phyloP scores from a whole-genome alignment of 2,888 invertebrate species.

The Megaustenia siamemsis region DNA sequence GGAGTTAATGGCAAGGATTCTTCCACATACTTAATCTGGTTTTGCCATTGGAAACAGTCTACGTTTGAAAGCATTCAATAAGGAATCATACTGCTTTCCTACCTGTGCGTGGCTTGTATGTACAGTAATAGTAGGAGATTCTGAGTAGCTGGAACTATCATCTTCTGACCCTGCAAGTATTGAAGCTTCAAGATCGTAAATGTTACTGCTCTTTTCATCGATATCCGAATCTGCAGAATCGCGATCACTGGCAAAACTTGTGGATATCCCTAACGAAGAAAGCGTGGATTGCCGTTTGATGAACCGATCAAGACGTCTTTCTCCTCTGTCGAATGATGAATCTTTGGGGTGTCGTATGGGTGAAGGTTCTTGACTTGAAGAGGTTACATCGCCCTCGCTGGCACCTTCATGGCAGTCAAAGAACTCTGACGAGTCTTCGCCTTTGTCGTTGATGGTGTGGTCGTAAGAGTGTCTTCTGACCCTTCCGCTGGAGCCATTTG shows the following conservation, averaged over 20 bases:
- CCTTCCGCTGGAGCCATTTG: conserved; percentile 16
- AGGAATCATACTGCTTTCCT: background rate
- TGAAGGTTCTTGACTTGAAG: conserved; percentile 51
- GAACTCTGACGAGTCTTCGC: conserved; percentile 30
- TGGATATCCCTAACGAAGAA: conserved; percentile 54
- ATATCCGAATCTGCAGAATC: conserved; percentile 56
- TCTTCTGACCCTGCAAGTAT: background rate
- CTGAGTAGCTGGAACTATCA: conserved; percentile 23
- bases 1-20: too few relatives aligned
- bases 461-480: conserved; percentile 56
- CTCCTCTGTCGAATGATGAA: background rate
- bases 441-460: conserved; percentile 27
- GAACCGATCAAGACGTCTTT: background rate
- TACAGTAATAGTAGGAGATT: conserved; percentile 38
- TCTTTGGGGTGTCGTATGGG: conserved; percentile 10
- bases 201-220: conserved; percentile 40
- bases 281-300: conserved; percentile 49
- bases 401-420: conserved; percentile 39
- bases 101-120: conserved; percentile 35
- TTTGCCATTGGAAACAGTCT: too few relatives aligned
- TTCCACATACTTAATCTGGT: too few relatives aligned
- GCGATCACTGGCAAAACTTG: conserved; percentile 56
- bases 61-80: too few relatives aligned
- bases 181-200: conserved; percentile 21
- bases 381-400: conserved; percentile 41